Evolutionary conservation across 2,797 vertebrate species (phyloP), one percentile per base, ranked within the genome.

Genomic region (Cuculus canorus): DNA sequence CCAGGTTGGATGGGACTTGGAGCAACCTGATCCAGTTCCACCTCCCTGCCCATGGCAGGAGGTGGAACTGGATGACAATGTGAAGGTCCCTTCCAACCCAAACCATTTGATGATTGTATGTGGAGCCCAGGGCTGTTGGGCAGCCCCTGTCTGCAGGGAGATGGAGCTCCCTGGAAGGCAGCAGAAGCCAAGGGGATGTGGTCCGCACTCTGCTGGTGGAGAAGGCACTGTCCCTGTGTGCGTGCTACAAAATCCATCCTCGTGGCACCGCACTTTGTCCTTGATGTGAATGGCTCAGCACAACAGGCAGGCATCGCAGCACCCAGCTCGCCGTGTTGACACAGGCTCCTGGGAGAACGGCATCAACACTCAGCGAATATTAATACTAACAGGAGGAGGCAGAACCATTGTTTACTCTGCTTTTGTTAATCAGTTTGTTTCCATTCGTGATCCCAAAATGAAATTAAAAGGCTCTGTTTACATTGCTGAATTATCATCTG

Each of bases 351-450:
- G 5, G 86, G 89, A 54, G 53, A 83, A 17, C 50, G 41, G 80
- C 85, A 37, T 39, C 84, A 24, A 22, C 56, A 76, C 84, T 9
- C 17, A 35, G 86, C 0, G 30, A 78, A 63, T 70, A 91, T 92
- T 95, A 90, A 95, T 94, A 43, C 84, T 30, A 86, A 69, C 69
- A 68, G 63, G 43, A 56, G 82, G 76, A 89, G 84, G 52, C 70
- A 84, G 86, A 91, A 14, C 75, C 53, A 65, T 90, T 96, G 92
- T 95, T 96, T 96, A 91, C 87, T 69, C 72, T 84, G 79, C 93
- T 95, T 96, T 95, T 81, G 92, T 95, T 97, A 93, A 96, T 96
- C 96, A 93, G 92, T 96, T 95, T 96, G 88, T 96, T 97, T 95
- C 95, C 80, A 63, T 92, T 80, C 27, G 3, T n/a, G 79, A 96